Evolutionary conservation across 2,113 vertebrate genomes (phyloP).

Genomic region (Toxotes jaculatrix): DNA sequence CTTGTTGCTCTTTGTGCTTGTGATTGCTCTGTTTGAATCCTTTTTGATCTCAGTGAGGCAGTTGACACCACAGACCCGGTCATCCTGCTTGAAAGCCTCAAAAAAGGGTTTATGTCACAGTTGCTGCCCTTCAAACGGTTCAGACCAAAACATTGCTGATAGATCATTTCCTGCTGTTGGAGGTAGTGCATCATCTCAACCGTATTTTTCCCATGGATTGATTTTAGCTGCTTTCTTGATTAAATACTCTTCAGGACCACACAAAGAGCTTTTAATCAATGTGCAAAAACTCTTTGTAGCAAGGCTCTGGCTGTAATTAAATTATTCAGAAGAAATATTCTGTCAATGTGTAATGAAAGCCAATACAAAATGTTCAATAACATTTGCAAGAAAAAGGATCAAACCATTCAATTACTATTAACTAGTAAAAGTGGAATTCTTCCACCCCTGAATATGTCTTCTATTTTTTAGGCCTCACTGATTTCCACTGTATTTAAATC

Average conservation of each 20-base stretch:
- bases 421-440: slow-evolving; percentile 23
- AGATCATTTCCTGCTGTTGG: slow-evolving; percentile 36
- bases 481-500: slow-evolving; percentile 13
- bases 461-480: slow-evolving; percentile 24
- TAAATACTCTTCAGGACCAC: slow-evolving; percentile 27
- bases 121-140: slow-evolving; percentile 54
- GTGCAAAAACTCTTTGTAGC: slow-evolving; percentile 26
- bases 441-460: slow-evolving; percentile 11
- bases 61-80: slow-evolving; percentile 56
- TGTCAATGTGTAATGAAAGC: slow-evolving; percentile 24
- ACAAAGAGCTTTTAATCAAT: slow-evolving; percentile 28
- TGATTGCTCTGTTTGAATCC: slow-evolving; percentile 53
- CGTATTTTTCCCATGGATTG: slow-evolving; percentile 29
- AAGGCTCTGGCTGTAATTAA: slow-evolving; percentile 28
- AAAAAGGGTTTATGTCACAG: slow-evolving; percentile 64
- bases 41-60: slow-evolving; percentile 55
- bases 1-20: slow-evolving; percentile 44
- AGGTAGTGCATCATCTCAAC: slow-evolving; percentile 14
- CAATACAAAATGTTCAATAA: slow-evolving; percentile 29
- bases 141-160: slow-evolving; percentile 27
- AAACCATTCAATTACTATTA: slow-evolving; percentile 20
- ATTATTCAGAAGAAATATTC: slow-evolving; percentile 36
- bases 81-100: slow-evolving; percentile 58
- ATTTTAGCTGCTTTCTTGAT: slow-evolving; percentile 12
- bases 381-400: slow-evolving; percentile 18